Evolutionary conservation across 2,113 vertebrate genomes (phyloP), one percentile per base, ranked within the genome.

Genomic region (Syngnathus floridae): DNA sequence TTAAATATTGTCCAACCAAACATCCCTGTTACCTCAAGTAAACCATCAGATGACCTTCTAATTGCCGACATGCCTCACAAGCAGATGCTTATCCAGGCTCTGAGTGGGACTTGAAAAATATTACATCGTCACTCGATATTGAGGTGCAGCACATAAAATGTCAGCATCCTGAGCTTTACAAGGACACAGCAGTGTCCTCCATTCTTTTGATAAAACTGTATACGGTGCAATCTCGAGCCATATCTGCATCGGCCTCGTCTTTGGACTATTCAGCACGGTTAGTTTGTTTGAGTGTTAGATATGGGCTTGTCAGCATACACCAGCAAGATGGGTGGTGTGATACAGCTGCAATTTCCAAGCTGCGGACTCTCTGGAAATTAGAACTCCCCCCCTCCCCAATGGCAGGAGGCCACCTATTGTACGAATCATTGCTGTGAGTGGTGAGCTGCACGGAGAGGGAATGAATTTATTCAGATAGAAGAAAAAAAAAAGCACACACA

Each of bases 291-390:
- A 81, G 58, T 66, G 59, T 59, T 76, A 75, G 71, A 79, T 82
- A 81, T 69, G 48, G 52, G 67, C 65, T 77, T 80, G 79, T 81
- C 73, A 76, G 69, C 63, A 64, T 76, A 78, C 71, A 74, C 62
- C 60, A 48, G 52, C 38, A 2, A 80, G 60, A 65, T 45, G 51
- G 62, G 41, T 64, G 45, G 52, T 69, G 60, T 72, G 75, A 84
- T 80, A 69, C 70, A 74, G 70, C 64, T 67, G 71, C 75, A 82
- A 79, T 84, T 76, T 82, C 61, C 46, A 72, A 66, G 66, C 52
- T 74, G 56, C 52, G 55, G 57, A 48, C 60, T 67, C 73, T 71
- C 36, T 69, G 0, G 19, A 75, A 73, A 81, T 76, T 74, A 68
- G 43, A 80, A 84, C 78, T 75, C 62, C 71, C 72, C 69, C 60